Conservation (phyloP, 2,797 vertebrate species). For the Avahi laniger region DNA sequence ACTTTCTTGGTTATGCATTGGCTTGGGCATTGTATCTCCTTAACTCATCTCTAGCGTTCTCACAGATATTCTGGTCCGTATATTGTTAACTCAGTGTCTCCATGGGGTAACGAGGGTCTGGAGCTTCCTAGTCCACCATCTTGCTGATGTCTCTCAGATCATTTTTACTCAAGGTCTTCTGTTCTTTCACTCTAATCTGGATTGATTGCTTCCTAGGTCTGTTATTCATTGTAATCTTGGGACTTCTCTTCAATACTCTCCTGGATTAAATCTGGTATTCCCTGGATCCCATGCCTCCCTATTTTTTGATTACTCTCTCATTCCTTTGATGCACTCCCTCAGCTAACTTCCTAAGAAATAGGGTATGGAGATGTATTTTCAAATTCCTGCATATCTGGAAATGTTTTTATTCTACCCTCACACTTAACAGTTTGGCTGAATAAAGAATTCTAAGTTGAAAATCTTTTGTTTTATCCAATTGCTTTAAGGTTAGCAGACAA, state of each 20-base stretch:
- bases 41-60: background rate
- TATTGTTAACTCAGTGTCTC: background rate
- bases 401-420: background rate
- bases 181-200: background rate
- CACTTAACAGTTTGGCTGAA: background rate
- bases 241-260: background rate
- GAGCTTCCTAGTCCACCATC: background rate
- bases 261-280: background rate
- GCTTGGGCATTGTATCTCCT: background rate
- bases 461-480: background rate
- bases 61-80: background rate
- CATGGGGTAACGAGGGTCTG: background rate
- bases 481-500: background rate
- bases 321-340: background rate
- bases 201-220: background rate
- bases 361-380: background rate
- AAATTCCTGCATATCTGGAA: background rate
- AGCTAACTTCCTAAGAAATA: background rate
- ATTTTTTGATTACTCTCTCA: background rate
- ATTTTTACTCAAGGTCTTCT: background rate
- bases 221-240: background rate
- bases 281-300: background rate
- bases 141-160: background rate
- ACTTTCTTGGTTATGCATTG: background rate
- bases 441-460: conserved; percentile 10